Base-by-base conservation (phyloP, 2,888 invertebrate genomes). In the Mycogona germanica region DNA sequence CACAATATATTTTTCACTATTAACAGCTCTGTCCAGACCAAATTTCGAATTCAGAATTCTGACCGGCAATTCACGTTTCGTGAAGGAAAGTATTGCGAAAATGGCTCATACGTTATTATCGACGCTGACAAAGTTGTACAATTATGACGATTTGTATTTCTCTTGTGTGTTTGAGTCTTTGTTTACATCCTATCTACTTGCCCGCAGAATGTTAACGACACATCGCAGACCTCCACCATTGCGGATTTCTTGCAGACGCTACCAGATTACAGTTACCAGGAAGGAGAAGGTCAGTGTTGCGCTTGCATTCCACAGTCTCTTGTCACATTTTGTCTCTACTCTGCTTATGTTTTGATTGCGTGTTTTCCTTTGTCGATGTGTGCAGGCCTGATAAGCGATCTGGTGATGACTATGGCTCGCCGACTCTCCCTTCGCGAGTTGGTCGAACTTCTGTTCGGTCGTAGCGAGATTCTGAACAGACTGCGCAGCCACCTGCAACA, bases 231-330 rank as follows among this genome's bases (percentile, higher is more conserved):
- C 6, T 50, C 68, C 23, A 71, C 73, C 14, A 62, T 74, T 28
- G 71, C 72, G 14, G 68, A 73, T 55, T 64, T 72, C 29, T 60
- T 74, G 17, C 67, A 68, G 47, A 66, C 66, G 40, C 62, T 69
- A 40, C 66, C 69, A 30, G 70, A 70, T 53, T 68, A 69, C 41
- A 64, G 65, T 21, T 69, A 71, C 57, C 64, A 64, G 17, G 67
- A 67, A 59, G 73, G 73, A 12, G 70, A 71, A 61, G 72, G 69
- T 58, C 62, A 73, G 23, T 66, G 73, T 53, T 66, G 65, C 5
- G 73, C 73, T 62, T 63, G 74, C 29, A 64, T 71, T 32, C 70
- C 72, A n/a, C n/a, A n/a, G n/a, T n/a, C n/a, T n/a, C n/a, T 14
- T 14, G 5, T 1, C 29, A 7, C 14, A 46, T 45, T 40, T 40